Conservation (phyloP, 2,888 invertebrate genomes). For the Athrips mouffetella region DNA sequence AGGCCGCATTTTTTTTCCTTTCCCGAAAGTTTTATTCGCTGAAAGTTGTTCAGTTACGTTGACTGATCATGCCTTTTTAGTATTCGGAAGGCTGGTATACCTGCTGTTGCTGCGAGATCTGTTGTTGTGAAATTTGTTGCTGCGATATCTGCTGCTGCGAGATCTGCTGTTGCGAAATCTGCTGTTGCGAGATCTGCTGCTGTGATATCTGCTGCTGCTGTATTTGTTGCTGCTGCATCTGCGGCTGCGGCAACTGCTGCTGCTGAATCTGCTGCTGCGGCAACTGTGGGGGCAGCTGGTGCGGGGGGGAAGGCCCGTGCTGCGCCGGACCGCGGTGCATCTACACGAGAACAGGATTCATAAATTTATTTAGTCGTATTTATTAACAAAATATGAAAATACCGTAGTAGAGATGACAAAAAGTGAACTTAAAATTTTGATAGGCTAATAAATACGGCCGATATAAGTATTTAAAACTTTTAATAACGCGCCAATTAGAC, state of each 20-base stretch:
- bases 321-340: conserved; percentile 66
- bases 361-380: no score
- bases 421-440: no score
- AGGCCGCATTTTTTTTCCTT: no score
- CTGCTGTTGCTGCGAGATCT: conserved; percentile 10
- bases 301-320: conserved; percentile 52
- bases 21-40: no score
- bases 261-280: conserved; percentile 25
- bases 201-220: conserved; percentile 72
- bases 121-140: conserved; percentile 20
- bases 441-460: no score
- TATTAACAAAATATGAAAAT: background rate
- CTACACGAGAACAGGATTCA: no score
- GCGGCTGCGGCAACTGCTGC: conserved; percentile 39
- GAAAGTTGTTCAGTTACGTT: no score
- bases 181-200: conserved; percentile 27
- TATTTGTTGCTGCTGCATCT: conserved; percentile 36
- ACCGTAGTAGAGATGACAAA: no score
- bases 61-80: no score
- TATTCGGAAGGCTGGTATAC: no score
- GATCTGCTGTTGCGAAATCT: conserved; percentile 29
- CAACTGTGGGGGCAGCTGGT: conserved; percentile 27
- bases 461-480: no score
- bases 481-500: no score
- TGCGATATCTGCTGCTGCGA: conserved; percentile 30